phyloP scores from a whole-genome alignment of 1,140 invertebrate species.

The Campodea augens region DNA sequence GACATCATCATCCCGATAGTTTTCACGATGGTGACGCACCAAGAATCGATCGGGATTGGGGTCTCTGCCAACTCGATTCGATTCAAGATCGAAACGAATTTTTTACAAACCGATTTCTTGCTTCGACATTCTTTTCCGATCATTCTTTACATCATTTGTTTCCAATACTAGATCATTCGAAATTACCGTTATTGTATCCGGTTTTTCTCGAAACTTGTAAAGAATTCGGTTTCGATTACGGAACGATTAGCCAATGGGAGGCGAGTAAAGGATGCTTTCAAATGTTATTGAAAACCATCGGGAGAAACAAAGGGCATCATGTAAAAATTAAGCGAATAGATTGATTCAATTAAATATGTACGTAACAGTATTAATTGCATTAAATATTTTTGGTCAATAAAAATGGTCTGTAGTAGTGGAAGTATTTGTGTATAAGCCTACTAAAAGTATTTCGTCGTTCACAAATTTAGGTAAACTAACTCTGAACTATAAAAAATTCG shows the following conservation, averaged over 20 bases:
- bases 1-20: slow-evolving; percentile 16
- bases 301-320: too few relatives aligned
- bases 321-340: too few relatives aligned
- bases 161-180: slow-evolving; percentile 21
- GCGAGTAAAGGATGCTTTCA: not conserved
- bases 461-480: too few relatives aligned
- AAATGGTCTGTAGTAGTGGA: too few relatives aligned
- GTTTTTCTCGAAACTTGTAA: slow-evolving; percentile 16
- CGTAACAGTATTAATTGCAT: too few relatives aligned
- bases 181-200: slow-evolving; percentile 14
- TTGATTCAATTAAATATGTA: too few relatives aligned
- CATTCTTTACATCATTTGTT: slow-evolving; percentile 22
- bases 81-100: slow-evolving; percentile 16
- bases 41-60: not conserved
- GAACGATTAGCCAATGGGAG: not conserved
- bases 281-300: too few relatives aligned
- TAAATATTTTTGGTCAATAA: too few relatives aligned
- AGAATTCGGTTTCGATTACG: slow-evolving; percentile 15
- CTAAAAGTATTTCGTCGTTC: too few relatives aligned
- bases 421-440: too few relatives aligned
- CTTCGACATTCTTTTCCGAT: slow-evolving; percentile 18
- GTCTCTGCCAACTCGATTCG: slow-evolving; percentile 20
- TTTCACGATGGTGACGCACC: slow-evolving; percentile 18
- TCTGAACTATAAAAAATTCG: too few relatives aligned
- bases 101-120: slow-evolving; percentile 14